phyloP scores from a whole-genome alignment of 2,113 vertebrate genomes.

The Pygathrix nemaeus region DNA sequence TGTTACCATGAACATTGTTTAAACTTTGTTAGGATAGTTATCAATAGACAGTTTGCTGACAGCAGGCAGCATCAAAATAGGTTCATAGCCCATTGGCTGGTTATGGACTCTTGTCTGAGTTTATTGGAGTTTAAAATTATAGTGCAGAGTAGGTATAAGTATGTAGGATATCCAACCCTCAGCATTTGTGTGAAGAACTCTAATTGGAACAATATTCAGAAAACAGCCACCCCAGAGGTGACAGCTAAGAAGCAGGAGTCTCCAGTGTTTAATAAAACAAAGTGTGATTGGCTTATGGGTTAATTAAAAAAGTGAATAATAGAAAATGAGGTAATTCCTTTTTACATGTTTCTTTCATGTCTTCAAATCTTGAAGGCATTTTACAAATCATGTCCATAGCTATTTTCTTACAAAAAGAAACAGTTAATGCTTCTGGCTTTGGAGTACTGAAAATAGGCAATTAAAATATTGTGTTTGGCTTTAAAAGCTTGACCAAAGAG shows the following conservation, averaged over 20 bases:
- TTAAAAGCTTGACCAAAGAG: conserved; percentile 16
- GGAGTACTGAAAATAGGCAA: not conserved
- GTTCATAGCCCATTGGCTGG: not conserved
- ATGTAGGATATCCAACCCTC: not conserved
- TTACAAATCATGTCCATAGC: not conserved
- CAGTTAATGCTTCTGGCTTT: not conserved
- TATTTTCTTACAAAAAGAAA: conserved; percentile 28
- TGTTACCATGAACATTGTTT: not conserved
- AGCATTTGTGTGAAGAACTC: not conserved
- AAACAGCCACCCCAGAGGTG: not conserved
- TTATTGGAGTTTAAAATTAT: not conserved
- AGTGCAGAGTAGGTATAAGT: not conserved
- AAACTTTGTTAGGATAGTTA: conserved; percentile 45
- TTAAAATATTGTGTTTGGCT: conserved; percentile 30
- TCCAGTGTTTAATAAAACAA: conserved; percentile 25
- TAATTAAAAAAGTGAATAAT: not conserved
- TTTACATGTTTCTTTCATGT: conserved; percentile 40
- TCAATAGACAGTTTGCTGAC: not conserved
- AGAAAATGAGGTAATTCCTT: conserved; percentile 1
- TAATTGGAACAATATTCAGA: conserved; percentile 3
- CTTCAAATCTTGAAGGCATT: conserved; percentile 12
- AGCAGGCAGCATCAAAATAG: not conserved
- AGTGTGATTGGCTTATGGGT: not conserved
- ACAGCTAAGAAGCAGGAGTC: not conserved
- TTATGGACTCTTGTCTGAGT: not conserved